These are phyloP conservation scores for Drosophila lowei DNA, from an alignment of 1,140 invertebrate genomes.

Conservation along the genomic window DNA sequence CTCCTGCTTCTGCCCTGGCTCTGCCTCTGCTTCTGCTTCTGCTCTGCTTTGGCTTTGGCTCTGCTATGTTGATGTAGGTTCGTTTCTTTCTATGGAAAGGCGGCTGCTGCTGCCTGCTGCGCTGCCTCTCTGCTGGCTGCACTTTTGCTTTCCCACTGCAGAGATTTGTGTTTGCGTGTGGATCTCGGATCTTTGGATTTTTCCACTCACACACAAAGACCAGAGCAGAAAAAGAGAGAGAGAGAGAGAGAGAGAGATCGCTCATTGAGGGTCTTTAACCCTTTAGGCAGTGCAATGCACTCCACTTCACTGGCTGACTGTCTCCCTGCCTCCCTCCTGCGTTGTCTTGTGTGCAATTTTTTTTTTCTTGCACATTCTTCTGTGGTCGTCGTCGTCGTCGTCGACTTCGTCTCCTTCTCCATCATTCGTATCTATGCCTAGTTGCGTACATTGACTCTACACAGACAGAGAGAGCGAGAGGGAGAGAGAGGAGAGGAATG, in stretches of 20 bases:
- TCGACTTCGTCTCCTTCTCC: constrained; percentile 14
- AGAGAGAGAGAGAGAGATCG: constrained; percentile 4
- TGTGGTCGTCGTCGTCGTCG: constrained; percentile 31
- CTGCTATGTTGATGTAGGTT: constrained; percentile 72
- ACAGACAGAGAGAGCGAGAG: constrained; percentile 7
- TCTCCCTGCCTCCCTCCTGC: not conserved
- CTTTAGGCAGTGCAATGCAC: constrained; percentile 80
- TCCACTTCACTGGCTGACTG: constrained; percentile 39
- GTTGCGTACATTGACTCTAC: constrained; percentile 68
- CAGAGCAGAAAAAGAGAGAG: constrained; percentile 2
- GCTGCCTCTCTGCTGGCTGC: constrained; percentile 42
- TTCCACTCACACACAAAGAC: constrained; percentile 59
- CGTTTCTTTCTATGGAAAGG: constrained; percentile 46
- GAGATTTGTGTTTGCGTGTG: constrained; percentile 53
- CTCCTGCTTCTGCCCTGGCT: not conserved
- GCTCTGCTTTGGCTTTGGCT: constrained; percentile 2
- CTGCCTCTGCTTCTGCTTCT: too few relatives aligned
- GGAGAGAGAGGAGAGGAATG: not conserved
- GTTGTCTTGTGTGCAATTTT: constrained; percentile 60
- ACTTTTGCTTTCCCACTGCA: constrained; percentile 76
- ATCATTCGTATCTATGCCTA: constrained; percentile 64
- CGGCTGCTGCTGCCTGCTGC: not conserved
- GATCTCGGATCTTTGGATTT: constrained; percentile 72
- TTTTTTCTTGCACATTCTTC: constrained; percentile 70
- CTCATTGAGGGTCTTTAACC: constrained; percentile 79